A percentile compares a stretch with the other conserved stretches of the same genome.
Conservation (phyloP, 2,888 invertebrate species). For the Kryphioiulus occultus region DNA sequence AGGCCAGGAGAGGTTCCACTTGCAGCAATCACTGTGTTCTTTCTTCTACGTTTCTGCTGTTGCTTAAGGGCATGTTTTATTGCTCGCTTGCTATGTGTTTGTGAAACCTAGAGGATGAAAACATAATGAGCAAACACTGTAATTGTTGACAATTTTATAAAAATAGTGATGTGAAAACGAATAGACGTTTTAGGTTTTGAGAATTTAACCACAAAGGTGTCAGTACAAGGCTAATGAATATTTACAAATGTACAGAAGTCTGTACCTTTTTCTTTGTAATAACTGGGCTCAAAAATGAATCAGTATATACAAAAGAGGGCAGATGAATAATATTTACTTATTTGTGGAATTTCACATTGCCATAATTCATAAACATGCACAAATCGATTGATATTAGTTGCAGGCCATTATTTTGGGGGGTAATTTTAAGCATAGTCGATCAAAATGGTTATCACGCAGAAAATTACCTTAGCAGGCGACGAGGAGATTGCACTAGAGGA, state of each 20-base stretch:
- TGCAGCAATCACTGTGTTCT: constrained; percentile 75
- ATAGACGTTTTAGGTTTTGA: too few species aligned
- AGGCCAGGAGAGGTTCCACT: constrained; percentile 65
- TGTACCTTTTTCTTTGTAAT: too few species aligned
- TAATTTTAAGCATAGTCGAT: neutral
- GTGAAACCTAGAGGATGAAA: constrained; percentile 48
- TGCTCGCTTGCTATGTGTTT: constrained; percentile 70
- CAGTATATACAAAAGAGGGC: too few species aligned
- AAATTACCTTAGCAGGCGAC: constrained; percentile 47
- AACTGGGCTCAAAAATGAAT: too few species aligned
- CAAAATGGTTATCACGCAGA: neutral
- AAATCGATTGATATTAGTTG: neutral
- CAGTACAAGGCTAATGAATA: too few species aligned
- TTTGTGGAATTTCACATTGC: neutral
- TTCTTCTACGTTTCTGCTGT: constrained; percentile 78
- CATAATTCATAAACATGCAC: neutral
- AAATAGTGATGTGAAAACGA: too few species aligned
- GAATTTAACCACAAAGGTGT: too few species aligned
- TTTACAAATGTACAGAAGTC: too few species aligned
- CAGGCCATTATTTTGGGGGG: neutral
- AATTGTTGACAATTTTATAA: too few species aligned
- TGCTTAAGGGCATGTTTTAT: constrained; percentile 79
- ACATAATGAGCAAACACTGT: neutral
- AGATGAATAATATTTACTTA: too few species aligned
- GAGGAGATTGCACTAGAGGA: constrained; percentile 32